phyloP scores from a whole-genome alignment of 2,888 invertebrate species.

The Alviniconcha strummeri region DNA sequence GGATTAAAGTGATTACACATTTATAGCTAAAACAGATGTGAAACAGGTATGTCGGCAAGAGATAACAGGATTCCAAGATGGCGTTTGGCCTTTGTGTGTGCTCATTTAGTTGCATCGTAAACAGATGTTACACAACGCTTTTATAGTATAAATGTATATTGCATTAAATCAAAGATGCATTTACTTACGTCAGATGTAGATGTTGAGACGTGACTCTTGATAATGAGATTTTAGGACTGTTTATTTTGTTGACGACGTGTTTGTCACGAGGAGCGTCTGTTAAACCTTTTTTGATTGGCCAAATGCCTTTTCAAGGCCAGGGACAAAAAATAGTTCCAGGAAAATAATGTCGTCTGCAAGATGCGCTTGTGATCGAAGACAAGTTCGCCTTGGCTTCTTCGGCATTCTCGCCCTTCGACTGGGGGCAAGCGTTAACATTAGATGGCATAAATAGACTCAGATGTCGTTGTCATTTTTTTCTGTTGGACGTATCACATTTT shows the following conservation, averaged over 20 bases:
- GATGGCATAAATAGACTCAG: not conserved
- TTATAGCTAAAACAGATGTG: constrained; percentile 18
- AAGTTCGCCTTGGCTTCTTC: not conserved
- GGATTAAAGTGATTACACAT: not conserved
- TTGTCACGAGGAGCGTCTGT: not conserved
- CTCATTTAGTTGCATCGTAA: not conserved
- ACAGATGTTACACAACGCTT: not conserved
- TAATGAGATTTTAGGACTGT: not conserved
- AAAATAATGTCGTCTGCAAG: constrained; percentile 7
- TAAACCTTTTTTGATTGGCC: constrained; percentile 12
- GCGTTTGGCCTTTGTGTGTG: constrained; percentile 25
- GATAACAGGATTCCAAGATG: constrained; percentile 28
- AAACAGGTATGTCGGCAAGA: constrained; percentile 32
- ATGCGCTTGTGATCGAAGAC: not conserved
- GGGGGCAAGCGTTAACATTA: not conserved
- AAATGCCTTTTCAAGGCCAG: constrained; percentile 14
- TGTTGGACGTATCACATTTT: not conserved
- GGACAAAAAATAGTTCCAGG: constrained; percentile 24
- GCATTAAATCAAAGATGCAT: not conserved
- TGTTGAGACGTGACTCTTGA: not conserved
- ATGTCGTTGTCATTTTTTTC: not conserved
- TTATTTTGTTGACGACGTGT: constrained; percentile 24
- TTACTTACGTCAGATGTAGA: not conserved
- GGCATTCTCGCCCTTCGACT: not conserved
- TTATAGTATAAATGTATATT: not conserved